These are phyloP conservation scores for Sinocyclocheilus grahami DNA, from an alignment of 2,113 vertebrate genomes.

Conservation along the genomic window DNA sequence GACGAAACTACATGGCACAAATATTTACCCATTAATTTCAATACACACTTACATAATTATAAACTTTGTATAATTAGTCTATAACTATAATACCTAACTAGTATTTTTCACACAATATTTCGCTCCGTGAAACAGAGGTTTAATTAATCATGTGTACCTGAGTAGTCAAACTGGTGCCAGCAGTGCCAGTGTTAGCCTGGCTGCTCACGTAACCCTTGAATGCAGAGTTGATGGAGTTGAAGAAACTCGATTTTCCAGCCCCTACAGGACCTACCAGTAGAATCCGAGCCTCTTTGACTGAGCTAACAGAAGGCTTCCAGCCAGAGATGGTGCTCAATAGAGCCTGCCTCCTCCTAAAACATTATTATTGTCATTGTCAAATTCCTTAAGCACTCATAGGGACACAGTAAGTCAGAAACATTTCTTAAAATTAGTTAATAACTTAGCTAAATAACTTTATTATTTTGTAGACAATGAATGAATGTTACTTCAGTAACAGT, in stretches of 20 bases:
- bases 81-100: too few relatives aligned
- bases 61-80: too few relatives aligned
- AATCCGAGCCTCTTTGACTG: slow-evolving; percentile 66
- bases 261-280: slow-evolving; percentile 76
- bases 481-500: too few relatives aligned
- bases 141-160: slow-evolving; percentile 56
- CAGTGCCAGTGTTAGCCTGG: slow-evolving; percentile 70
- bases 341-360: slow-evolving; percentile 60
- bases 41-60: neutral
- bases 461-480: neutral
- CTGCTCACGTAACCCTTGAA: slow-evolving; percentile 73
- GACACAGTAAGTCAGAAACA: neutral
- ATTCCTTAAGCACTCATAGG: neutral
- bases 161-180: slow-evolving; percentile 68
- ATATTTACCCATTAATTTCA: neutral
- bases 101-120: neutral
- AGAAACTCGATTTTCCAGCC: slow-evolving; percentile 74
- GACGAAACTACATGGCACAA: slow-evolving; percentile 65
- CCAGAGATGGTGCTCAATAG: slow-evolving; percentile 65
- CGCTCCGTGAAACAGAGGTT: neutral
- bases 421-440: too few relatives aligned
- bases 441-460: neutral
- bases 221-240: slow-evolving; percentile 65
- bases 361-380: neutral
- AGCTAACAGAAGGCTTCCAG: slow-evolving; percentile 66